Conservation (phyloP, 2,797 vertebrate genomes). For the Pseudotriccus pelzelni region DNA sequence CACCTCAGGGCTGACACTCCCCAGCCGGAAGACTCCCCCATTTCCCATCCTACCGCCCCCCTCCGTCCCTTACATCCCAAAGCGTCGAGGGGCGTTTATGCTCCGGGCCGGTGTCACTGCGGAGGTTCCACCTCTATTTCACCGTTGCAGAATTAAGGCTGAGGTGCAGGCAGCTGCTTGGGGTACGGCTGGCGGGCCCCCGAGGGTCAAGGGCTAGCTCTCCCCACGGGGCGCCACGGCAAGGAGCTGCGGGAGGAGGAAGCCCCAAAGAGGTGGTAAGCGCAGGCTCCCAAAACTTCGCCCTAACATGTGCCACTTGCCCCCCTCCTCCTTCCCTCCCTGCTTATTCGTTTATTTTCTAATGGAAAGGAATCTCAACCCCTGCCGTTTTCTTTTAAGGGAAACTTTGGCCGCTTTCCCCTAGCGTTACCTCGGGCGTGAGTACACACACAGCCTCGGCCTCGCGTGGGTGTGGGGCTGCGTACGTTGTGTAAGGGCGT, state of each 20-base stretch:
- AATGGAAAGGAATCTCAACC: constrained; percentile 2
- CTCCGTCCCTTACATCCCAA: background rate
- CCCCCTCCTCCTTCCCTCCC: background rate
- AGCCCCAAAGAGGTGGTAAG: background rate
- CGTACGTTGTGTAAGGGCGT: background rate
- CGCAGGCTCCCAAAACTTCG: background rate
- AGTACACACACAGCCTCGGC: background rate
- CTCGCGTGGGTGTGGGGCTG: background rate
- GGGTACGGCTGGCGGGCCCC: background rate
- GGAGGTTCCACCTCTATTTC: background rate
- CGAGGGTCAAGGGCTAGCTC: background rate
- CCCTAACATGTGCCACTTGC: background rate
- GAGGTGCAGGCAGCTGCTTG: background rate
- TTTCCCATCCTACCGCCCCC: rapidly evolving
- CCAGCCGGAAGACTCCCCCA: background rate
- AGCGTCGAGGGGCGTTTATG: background rate
- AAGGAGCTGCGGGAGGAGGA: background rate
- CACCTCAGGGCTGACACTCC: background rate
- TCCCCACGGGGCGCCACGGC: background rate
- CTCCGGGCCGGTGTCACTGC: background rate
- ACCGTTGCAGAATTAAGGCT: background rate
- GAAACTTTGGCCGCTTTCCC: background rate
- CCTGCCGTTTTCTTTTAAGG: background rate
- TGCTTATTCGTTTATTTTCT: background rate
- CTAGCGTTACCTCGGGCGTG: background rate